Conservation (phyloP, 2,888 invertebrate genomes). For the Drosophila leonis region DNA sequence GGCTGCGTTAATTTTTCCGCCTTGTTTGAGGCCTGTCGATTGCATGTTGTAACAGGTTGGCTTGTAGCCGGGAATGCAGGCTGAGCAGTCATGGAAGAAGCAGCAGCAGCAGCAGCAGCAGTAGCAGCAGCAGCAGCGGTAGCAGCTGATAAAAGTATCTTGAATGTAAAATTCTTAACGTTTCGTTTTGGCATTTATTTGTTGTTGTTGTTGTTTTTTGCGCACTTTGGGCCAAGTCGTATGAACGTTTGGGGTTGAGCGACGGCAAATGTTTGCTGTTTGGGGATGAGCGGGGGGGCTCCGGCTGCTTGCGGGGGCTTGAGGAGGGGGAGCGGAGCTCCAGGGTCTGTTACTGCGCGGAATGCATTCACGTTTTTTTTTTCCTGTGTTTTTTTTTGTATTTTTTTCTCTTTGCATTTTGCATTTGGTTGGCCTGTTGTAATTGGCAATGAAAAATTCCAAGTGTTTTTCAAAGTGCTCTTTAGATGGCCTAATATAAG, state of each 20-base stretch:
- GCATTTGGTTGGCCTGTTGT: slow-evolving; percentile 50
- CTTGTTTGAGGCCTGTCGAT: slow-evolving; percentile 65
- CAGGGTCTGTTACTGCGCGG: slow-evolving; percentile 52
- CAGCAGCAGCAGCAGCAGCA: slow-evolving; percentile 1
- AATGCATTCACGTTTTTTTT: slow-evolving; percentile 56
- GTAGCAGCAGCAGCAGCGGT: slow-evolving; percentile 13
- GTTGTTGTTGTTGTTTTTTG: slow-evolving; percentile 19
- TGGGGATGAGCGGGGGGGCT: not conserved
- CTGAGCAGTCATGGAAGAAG: slow-evolving; percentile 29
- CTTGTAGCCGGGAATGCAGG: slow-evolving; percentile 55
- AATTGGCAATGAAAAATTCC: slow-evolving; percentile 71
- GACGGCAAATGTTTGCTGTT: slow-evolving; percentile 25
- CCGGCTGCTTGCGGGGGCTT: not conserved
- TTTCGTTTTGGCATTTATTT: slow-evolving; percentile 68
- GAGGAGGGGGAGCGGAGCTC: not conserved
- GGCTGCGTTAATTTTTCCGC: slow-evolving; percentile 44
- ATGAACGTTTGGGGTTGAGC: slow-evolving; percentile 42
- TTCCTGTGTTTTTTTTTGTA: slow-evolving; percentile 13
- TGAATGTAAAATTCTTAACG: slow-evolving; percentile 65
- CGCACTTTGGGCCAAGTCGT: slow-evolving; percentile 33
- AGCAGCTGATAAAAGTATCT: slow-evolving; percentile 68
- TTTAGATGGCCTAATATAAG: slow-evolving; percentile 56
- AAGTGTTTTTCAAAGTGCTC: slow-evolving; percentile 68
- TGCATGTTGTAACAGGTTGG: slow-evolving; percentile 70
- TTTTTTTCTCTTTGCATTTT: slow-evolving; percentile 24